A percentile compares a stretch with the other conserved stretches of the same genome.
Conservation (phyloP, 2,888 invertebrate genomes). For the Eupithecia tripunctaria region DNA sequence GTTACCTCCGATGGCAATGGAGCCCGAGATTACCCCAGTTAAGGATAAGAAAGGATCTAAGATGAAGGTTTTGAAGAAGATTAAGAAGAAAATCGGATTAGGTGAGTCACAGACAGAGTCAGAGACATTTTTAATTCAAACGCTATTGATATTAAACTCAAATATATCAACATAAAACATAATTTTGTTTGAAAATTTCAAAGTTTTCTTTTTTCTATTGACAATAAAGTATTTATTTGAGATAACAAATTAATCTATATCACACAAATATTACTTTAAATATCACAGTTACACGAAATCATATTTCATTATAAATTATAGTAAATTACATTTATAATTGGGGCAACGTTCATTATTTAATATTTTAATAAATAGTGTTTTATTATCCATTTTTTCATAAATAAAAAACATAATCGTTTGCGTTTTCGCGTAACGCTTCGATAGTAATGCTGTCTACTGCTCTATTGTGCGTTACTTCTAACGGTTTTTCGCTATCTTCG, state of each 20-base stretch:
- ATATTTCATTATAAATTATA: neutral
- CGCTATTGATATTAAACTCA: neutral
- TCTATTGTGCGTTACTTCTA: slow-evolving; percentile 18
- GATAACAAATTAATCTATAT: neutral
- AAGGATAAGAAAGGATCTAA: slow-evolving; percentile 85
- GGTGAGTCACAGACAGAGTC: no score
- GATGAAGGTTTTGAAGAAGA: slow-evolving; percentile 95
- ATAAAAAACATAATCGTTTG: neutral
- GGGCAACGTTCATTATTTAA: no score
- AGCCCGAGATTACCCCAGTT: slow-evolving; percentile 76
- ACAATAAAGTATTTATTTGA: neutral
- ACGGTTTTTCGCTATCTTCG: slow-evolving; percentile 35
- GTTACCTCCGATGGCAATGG: slow-evolving; percentile 78
- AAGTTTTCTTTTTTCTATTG: neutral
- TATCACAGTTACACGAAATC: neutral
- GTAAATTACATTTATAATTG: neutral
- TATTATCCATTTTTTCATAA: neutral
- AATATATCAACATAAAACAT: neutral
- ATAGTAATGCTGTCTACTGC: neutral
- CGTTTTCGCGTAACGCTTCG: neutral
- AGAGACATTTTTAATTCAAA: slow-evolving; percentile 57
- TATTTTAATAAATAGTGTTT: neutral
- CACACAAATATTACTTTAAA: neutral
- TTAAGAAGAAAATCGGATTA: slow-evolving; percentile 93
- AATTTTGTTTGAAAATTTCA: neutral